phyloP scores from a whole-genome alignment of 2,888 invertebrate genomes.

The Pachymerium ferrugineum region DNA sequence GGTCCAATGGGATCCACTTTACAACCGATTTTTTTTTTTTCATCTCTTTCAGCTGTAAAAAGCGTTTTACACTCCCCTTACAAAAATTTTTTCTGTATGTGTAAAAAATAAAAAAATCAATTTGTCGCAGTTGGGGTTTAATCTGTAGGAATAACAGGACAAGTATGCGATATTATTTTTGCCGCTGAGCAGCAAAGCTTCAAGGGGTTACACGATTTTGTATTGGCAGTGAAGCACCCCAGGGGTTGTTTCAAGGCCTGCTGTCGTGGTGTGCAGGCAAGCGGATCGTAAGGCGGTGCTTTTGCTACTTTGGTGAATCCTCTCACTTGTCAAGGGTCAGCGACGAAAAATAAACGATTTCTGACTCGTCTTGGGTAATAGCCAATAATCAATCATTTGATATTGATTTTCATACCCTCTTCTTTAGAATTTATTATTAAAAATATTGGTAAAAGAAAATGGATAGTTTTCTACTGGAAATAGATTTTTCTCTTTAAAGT shows the following conservation, averaged over 20 bases:
- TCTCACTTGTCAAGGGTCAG: constrained; percentile 13
- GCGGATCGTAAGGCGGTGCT: neutral
- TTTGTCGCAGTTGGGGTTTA: constrained; percentile 5
- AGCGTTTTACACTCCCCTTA: neutral
- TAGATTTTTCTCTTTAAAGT: neutral
- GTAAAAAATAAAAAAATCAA: too few species aligned
- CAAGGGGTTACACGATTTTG: neutral
- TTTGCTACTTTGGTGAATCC: constrained; percentile 15
- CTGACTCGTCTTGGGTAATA: neutral
- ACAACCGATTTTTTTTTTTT: neutral
- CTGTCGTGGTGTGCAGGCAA: constrained; percentile 7
- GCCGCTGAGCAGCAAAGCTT: constrained; percentile 6
- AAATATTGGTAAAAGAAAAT: constrained; percentile 1
- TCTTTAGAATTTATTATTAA: constrained; percentile 3
- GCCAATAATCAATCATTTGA: constrained; percentile 10
- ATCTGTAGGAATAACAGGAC: neutral
- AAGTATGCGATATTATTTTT: constrained; percentile 21
- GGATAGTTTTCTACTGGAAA: constrained; percentile 8
- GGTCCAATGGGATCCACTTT: constrained; percentile 3
- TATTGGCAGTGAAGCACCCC: constrained; percentile 14
- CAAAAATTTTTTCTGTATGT: too few species aligned
- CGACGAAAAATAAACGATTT: constrained; percentile 14
- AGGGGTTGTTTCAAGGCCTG: neutral
- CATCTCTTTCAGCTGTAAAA: neutral
- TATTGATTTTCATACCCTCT: neutral